These are phyloP conservation scores for Pomatorhinus ruficollis DNA, from an alignment of 2,113 vertebrate genomes.

Conservation along the genomic window DNA sequence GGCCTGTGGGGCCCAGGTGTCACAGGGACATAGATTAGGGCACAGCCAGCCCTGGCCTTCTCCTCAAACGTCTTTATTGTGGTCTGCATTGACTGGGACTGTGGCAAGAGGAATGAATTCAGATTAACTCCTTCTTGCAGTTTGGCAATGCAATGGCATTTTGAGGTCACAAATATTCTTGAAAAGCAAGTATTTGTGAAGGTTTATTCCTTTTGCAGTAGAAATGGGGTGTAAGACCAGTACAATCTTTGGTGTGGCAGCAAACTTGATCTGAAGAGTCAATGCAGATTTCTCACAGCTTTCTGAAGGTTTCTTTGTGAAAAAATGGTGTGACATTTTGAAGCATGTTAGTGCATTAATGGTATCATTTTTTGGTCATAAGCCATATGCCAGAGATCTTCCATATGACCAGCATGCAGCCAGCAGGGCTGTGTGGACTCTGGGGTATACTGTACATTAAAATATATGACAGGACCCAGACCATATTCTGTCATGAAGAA, in stretches of 20 bases:
- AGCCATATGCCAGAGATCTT: neutral
- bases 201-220: neutral
- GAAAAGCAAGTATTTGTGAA: neutral
- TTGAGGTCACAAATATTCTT: neutral
- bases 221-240: neutral
- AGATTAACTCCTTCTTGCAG: neutral
- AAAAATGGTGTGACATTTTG: neutral
- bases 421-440: neutral
- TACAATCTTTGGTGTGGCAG: neutral
- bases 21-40: accelerated
- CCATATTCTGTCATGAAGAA: neutral
- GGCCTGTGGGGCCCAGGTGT: no score
- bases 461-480: neutral
- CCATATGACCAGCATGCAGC: neutral
- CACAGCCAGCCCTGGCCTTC: neutral
- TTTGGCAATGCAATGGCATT: neutral
- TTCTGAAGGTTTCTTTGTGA: neutral
- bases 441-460: no score
- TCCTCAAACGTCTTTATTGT: accelerated
- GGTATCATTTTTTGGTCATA: neutral
- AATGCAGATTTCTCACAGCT: neutral
- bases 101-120: neutral
- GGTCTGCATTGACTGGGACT: neutral
- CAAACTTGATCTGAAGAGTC: neutral
- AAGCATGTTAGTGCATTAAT: neutral